phyloP scores from a whole-genome alignment of 1,140 invertebrate genomes.

The Campoletis sonorensis region DNA sequence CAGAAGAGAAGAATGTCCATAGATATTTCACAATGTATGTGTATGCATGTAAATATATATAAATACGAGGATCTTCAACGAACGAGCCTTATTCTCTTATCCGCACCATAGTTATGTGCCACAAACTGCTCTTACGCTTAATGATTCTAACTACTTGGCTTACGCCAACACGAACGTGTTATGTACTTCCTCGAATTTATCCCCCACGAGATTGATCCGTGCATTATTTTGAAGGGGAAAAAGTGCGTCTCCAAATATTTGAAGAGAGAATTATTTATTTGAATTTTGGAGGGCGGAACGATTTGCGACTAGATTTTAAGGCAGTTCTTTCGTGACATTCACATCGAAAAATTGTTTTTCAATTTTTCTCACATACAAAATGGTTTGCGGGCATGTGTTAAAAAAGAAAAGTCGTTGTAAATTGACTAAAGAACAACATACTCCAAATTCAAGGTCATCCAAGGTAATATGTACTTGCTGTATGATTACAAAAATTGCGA shows the following conservation, averaged over 20 bases:
- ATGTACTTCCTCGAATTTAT: background rate
- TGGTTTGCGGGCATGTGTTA: no score
- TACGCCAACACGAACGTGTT: background rate
- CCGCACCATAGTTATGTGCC: background rate
- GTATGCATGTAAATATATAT: background rate
- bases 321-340: no score
- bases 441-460: no score
- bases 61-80: constrained; percentile 4
- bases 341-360: no score
- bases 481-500: no score
- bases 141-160: background rate
- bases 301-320: no score
- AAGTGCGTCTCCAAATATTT: background rate
- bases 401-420: no score
- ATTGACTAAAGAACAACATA: no score
- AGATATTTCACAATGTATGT: background rate
- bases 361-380: no score
- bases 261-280: background rate
- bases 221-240: background rate
- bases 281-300: background rate
- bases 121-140: constrained; percentile 7
- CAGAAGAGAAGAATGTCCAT: background rate
- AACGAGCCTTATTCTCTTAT: background rate
- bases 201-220: background rate
- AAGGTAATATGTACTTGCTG: no score